These are phyloP conservation scores for Acanthaster planci DNA, from an alignment of 35 echinoderm and acorn worm species.

Conservation along the genomic window DNA sequence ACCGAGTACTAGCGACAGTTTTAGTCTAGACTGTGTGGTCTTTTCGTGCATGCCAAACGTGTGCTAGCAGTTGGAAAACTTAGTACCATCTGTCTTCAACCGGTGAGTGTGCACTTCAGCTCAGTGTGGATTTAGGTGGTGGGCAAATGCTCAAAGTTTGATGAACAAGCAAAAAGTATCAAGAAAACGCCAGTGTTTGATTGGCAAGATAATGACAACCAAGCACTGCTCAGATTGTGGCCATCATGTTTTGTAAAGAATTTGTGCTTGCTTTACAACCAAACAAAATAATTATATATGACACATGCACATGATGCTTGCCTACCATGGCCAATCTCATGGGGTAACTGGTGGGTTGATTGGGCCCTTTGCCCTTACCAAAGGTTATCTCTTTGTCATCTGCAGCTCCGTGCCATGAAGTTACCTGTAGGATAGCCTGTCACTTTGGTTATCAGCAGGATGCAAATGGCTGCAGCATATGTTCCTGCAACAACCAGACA, in stretches of 20 bases:
- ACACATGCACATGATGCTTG: neutral
- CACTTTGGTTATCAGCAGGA: constrained; percentile 53
- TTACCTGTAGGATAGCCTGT: constrained; percentile 59
- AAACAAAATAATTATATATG: neutral
- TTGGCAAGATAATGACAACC: no score
- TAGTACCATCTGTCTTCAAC: no score
- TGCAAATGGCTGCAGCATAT: constrained; percentile 55
- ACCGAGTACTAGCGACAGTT: no score
- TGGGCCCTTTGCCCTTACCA: no score
- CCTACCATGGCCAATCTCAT: neutral
- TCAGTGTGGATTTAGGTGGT: no score
- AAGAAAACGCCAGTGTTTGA: no score
- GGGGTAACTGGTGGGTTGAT: no score
- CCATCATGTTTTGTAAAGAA: neutral
- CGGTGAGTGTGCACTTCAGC: no score
- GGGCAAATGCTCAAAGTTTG: neutral
- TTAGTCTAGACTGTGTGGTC: no score
- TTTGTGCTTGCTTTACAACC: neutral
- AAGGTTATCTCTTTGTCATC: neutral
- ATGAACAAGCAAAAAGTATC: neutral
- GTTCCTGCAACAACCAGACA: constrained; percentile 40
- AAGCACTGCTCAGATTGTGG: neutral
- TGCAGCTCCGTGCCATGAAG: constrained; percentile 14
- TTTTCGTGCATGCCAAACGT: no score
- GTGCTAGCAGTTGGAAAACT: no score